Conservation (phyloP, 2,113 vertebrate genomes). For the Urocolius indicus region DNA sequence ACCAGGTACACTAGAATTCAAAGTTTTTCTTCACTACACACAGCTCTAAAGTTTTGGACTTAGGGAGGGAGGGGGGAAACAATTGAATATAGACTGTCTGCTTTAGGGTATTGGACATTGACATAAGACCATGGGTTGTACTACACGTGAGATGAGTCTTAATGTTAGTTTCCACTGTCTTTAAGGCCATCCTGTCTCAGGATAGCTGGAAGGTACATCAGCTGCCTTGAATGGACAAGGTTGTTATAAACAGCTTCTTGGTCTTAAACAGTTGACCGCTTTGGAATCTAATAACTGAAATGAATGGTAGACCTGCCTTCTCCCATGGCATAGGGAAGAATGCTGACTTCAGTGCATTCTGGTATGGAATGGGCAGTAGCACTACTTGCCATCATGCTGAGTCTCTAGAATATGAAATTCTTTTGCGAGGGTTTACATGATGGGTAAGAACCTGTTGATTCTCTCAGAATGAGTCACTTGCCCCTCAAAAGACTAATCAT, state of each 20-base stretch:
- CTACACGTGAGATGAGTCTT: neutral
- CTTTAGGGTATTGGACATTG: neutral
- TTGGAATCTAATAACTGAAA: neutral
- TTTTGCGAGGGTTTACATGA: neutral
- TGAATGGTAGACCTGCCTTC: neutral
- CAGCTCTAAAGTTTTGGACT: neutral
- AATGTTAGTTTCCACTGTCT: neutral
- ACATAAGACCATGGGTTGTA: neutral
- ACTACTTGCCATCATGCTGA: too few relatives aligned
- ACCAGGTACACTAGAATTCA: neutral
- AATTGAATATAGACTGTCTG: neutral
- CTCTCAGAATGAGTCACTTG: neutral
- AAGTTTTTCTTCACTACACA: neutral
- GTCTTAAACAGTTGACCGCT: neutral
- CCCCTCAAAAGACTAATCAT: neutral
- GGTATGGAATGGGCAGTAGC: fast-evolving
- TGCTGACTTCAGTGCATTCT: neutral
- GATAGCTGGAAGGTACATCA: neutral
- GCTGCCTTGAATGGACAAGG: neutral
- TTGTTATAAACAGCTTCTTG: neutral
- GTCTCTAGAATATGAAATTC: neutral
- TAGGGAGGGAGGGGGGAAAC: fast-evolving
- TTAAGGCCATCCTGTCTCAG: neutral
- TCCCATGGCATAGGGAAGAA: neutral
- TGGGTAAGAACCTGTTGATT: neutral